These are phyloP conservation scores for Monochamus saltuarius DNA, from an alignment of 1,140 invertebrate species.

Conservation along the genomic window DNA sequence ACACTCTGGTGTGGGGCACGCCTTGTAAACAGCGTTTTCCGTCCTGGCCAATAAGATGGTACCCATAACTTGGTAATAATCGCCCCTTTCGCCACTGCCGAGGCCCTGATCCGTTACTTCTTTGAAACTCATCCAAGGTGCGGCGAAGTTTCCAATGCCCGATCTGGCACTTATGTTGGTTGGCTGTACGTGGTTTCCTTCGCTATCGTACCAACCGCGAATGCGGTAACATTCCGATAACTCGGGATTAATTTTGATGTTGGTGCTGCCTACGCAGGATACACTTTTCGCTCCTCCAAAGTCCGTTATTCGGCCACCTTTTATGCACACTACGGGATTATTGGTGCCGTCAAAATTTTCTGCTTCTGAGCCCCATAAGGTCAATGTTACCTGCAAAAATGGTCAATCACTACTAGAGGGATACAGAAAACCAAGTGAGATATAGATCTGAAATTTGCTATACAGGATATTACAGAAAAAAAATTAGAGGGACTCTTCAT, in stretches of 20 bases:
- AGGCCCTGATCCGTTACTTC: slow-evolving; percentile 69
- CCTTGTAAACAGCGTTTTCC: slow-evolving; percentile 86
- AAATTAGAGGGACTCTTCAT: too few species aligned
- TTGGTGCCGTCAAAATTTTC: slow-evolving; percentile 76
- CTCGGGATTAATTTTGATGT: slow-evolving; percentile 84
- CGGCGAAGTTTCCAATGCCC: slow-evolving; percentile 52
- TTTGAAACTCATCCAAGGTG: slow-evolving; percentile 68
- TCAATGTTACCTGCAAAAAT: slow-evolving; percentile 60
- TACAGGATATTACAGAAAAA: too few species aligned
- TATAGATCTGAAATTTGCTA: too few species aligned
- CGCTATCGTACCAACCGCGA: slow-evolving; percentile 87
- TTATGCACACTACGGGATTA: slow-evolving; percentile 81
- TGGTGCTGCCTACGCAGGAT: slow-evolving; percentile 59
- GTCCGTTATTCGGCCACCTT: slow-evolving; percentile 74
- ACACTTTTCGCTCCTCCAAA: slow-evolving; percentile 74
- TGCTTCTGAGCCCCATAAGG: slow-evolving; percentile 80
- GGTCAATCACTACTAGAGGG: too few species aligned
- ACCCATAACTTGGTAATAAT: slow-evolving; percentile 74
- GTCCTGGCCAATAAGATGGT: slow-evolving; percentile 67
- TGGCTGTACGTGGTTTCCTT: slow-evolving; percentile 62
- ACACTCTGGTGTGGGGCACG: slow-evolving; percentile 82
- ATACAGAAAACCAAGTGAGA: too few species aligned
- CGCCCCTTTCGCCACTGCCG: slow-evolving; percentile 68
- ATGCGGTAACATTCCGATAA: slow-evolving; percentile 82
- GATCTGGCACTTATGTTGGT: slow-evolving; percentile 64